Evolutionary conservation across 37 sponge, comb jelly and placozoan genomes (phyloP).

Genomic region (Diacarnus erythraeanus): DNA sequence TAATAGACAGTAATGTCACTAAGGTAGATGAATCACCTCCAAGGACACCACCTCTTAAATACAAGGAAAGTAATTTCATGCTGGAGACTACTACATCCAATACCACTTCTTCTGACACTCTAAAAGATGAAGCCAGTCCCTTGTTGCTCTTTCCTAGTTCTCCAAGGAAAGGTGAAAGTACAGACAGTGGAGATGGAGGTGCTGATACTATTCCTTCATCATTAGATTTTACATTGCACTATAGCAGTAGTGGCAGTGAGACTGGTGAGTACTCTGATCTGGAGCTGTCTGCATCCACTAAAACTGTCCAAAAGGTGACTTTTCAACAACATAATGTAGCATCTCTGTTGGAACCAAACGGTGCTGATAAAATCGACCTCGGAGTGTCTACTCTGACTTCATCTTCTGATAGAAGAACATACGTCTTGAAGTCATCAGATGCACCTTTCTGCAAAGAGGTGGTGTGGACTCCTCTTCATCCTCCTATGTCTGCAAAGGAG

Average conservation of each 20-base stretch:
- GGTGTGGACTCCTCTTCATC: neutral
- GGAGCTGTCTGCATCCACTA: neutral
- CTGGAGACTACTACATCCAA: neutral
- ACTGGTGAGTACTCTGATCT: neutral
- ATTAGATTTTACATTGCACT: neutral
- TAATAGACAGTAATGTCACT: too few relatives aligned
- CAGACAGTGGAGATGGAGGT: too few relatives aligned
- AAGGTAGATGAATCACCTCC: too few relatives aligned
- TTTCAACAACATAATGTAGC: neutral
- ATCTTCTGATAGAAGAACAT: neutral
- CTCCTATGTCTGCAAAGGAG: conserved; percentile 16
- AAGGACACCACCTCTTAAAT: neutral
- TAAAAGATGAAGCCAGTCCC: neutral
- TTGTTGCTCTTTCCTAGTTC: neutral
- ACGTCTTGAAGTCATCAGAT: neutral
- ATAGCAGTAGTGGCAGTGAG: neutral
- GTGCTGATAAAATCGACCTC: neutral
- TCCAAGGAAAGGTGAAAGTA: neutral
- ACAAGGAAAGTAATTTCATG: neutral
- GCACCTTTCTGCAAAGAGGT: neutral
- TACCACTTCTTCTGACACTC: neutral
- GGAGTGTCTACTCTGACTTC: neutral
- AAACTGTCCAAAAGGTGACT: neutral
- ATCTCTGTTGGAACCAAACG: neutral
- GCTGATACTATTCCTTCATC: too few relatives aligned